phyloP scores from a whole-genome alignment of 2,888 invertebrate species.

The Ellobium chinense region DNA sequence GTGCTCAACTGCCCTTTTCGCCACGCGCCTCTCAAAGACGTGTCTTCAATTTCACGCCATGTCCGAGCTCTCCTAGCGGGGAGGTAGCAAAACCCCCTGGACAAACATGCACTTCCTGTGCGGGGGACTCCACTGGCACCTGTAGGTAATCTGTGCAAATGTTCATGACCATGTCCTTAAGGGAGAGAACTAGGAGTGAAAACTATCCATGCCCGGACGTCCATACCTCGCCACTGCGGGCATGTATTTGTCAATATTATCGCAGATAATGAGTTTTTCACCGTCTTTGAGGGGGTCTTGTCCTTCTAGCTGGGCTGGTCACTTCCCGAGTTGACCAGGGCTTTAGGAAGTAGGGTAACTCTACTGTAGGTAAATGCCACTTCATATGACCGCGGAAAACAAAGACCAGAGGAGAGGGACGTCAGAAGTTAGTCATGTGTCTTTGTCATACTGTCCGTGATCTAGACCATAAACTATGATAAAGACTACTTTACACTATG shows the following conservation, averaged over 20 bases:
- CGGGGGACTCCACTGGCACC: not conserved
- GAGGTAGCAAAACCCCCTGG: not conserved
- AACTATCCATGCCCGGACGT: not conserved
- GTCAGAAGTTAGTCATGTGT: no score
- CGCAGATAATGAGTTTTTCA: not conserved
- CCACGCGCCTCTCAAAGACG: not conserved
- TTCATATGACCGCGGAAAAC: no score
- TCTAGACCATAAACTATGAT: no score
- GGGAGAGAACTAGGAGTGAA: not conserved
- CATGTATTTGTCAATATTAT: not conserved
- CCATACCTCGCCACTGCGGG: not conserved
- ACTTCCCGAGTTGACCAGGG: no score
- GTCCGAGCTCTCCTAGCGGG: not conserved
- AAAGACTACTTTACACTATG: no score
- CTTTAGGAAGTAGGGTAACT: no score
- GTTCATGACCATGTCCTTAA: not conserved
- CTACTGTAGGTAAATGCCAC: no score
- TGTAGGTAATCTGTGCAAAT: not conserved
- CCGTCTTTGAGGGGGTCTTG: not conserved
- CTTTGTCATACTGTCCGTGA: no score
- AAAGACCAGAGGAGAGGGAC: no score
- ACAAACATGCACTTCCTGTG: not conserved
- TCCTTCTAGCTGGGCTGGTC: no score
- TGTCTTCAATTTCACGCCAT: not conserved
- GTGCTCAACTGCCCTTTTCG: not conserved